A percentile compares a stretch with the other conserved stretches of the same genome.
Evolutionary conservation across 1,140 invertebrate genomes (phyloP).

Genomic region (Heliconius congener): DNA sequence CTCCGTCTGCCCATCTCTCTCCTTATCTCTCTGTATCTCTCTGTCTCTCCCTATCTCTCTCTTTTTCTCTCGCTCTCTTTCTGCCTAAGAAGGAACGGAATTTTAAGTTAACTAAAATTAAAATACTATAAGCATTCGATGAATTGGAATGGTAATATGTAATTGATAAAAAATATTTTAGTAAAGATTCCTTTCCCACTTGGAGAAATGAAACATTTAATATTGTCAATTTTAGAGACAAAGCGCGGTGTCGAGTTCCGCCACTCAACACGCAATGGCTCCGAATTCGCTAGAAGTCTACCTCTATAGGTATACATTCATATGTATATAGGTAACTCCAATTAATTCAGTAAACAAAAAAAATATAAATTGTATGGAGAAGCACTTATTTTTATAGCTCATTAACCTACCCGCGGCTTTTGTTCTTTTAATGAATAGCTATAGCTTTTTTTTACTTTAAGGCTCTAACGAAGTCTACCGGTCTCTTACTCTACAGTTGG

Average conservation of each 20-base stretch:
- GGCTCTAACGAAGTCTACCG: slow-evolving; percentile 7
- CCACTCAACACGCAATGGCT: neutral
- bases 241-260: neutral
- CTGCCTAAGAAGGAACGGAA: too few species aligned
- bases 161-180: too few species aligned
- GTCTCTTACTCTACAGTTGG: neutral
- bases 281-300: neutral
- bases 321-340: neutral
- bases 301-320: neutral
- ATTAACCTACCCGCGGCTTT: slow-evolving; percentile 3
- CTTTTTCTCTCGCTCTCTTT: too few species aligned
- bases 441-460: slow-evolving; percentile 1
- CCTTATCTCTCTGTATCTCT: too few species aligned
- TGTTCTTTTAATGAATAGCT: slow-evolving; percentile 11
- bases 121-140: too few species aligned
- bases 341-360: neutral
- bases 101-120: too few species aligned
- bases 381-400: slow-evolving; percentile 10
- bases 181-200: neutral
- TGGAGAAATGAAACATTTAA: neutral
- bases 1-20: too few species aligned
- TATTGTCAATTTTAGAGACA: neutral
- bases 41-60: too few species aligned
- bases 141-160: too few species aligned
- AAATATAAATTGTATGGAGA: slow-evolving; percentile 4